A percentile compares a stretch with the other conserved stretches of the same genome.
Conservation (phyloP, 2,797 vertebrate genomes). For the Gymnocypris eckloni region DNA sequence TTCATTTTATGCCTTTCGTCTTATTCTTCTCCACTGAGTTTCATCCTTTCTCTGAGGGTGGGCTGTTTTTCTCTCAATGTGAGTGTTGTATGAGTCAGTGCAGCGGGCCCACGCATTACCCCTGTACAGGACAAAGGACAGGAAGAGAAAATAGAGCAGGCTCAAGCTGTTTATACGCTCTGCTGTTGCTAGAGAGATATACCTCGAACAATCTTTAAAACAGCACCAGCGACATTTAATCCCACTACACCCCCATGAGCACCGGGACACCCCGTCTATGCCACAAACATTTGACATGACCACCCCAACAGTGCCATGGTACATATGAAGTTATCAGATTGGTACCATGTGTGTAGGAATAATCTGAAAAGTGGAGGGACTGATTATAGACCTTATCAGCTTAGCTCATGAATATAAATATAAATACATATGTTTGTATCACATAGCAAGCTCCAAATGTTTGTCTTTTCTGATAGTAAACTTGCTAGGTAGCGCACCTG, state of each 20-base stretch:
- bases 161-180: background rate
- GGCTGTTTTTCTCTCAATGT: constrained; percentile 34
- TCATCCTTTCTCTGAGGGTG: constrained; percentile 32
- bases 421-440: background rate
- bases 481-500: background rate
- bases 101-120: constrained; percentile 16
- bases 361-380: background rate
- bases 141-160: constrained; percentile 20
- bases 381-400: background rate
- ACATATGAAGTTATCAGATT: background rate
- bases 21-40: background rate
- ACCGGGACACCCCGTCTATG: background rate
- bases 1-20: constrained; percentile 30
- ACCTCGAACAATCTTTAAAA: constrained; percentile 6
- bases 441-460: background rate
- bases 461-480: background rate
- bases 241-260: background rate
- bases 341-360: background rate
- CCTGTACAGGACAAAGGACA: constrained; percentile 18
- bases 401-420: background rate
- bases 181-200: constrained; percentile 19
- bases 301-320: background rate
- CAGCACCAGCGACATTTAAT: background rate
- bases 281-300: background rate
- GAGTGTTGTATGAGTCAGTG: constrained; percentile 34